phyloP scores from a whole-genome alignment of 2,888 invertebrate species.

The Erynnis tages region DNA sequence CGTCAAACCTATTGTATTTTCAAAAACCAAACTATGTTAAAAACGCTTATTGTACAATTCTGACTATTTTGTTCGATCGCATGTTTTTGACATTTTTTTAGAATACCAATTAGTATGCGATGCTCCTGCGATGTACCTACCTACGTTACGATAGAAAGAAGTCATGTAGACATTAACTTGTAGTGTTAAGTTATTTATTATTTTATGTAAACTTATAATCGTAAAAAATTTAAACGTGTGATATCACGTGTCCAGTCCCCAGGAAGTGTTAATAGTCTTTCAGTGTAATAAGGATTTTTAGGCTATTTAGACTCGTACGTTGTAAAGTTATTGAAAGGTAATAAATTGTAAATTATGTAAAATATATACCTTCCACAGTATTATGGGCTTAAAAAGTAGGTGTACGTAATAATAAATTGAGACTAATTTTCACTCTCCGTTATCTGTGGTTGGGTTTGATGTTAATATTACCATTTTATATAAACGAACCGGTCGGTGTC shows the following conservation, averaged over 20 bases:
- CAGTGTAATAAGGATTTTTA: background rate
- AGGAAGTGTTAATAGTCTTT: background rate
- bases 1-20: too few species aligned
- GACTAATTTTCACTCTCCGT: background rate
- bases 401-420: background rate
- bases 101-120: background rate
- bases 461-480: constrained; percentile 11
- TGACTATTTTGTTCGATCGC: too few species aligned
- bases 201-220: constrained; percentile 18
- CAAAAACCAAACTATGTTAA: too few species aligned
- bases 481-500: background rate
- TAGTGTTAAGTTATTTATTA: constrained; percentile 73
- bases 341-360: background rate
- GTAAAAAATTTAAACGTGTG: background rate
- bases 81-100: too few species aligned
- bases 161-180: constrained; percentile 62
- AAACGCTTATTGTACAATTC: too few species aligned
- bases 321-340: background rate
- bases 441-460: background rate
- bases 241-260: constrained; percentile 17
- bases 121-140: background rate
- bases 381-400: constrained; percentile 14
- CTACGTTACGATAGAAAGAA: too few species aligned
- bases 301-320: too few species aligned
- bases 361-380: constrained; percentile 12